phyloP scores from a whole-genome alignment of 2,797 vertebrate genomes.

The Enoplosus armatus region DNA sequence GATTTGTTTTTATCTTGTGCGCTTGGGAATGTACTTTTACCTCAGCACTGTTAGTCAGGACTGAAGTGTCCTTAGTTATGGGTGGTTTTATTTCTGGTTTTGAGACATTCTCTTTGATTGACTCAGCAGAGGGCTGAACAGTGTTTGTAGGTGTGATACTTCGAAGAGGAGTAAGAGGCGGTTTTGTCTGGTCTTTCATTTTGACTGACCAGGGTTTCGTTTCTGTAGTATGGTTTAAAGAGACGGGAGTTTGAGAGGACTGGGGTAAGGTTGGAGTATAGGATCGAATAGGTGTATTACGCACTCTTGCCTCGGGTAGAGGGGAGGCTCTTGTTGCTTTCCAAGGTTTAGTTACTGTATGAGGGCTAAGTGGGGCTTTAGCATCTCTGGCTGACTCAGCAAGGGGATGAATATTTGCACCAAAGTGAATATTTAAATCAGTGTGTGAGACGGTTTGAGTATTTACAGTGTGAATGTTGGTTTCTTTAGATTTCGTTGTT shows the following conservation, averaged over 20 bases:
- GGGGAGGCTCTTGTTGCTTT: slow-evolving; percentile 51
- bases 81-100: slow-evolving; percentile 41
- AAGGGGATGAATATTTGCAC: slow-evolving; percentile 25
- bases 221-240: slow-evolving; percentile 41
- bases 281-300: slow-evolving; percentile 25
- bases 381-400: slow-evolving; percentile 35
- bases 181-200: slow-evolving; percentile 27
- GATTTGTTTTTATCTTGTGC: slow-evolving; percentile 31
- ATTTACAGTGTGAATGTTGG: slow-evolving; percentile 28
- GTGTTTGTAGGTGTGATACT: slow-evolving; percentile 23
- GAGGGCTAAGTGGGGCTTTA: slow-evolving; percentile 37
- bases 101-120: slow-evolving; percentile 30
- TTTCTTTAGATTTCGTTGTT: slow-evolving; percentile 39
- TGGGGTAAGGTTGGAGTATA: slow-evolving; percentile 44
- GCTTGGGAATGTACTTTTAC: slow-evolving; percentile 42
- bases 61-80: slow-evolving; percentile 5
- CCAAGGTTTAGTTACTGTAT: slow-evolving; percentile 43
- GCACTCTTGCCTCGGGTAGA: slow-evolving; percentile 44
- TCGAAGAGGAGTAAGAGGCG: slow-evolving; percentile 13
- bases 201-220: slow-evolving; percentile 26
- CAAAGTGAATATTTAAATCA: slow-evolving; percentile 4
- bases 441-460: slow-evolving; percentile 1
- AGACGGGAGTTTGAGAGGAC: slow-evolving; percentile 34
- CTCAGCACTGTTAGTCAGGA: slow-evolving; percentile 17
- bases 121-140: slow-evolving; percentile 11